Conservation (phyloP, 2,888 invertebrate genomes). For the Catocala sponsa region DNA sequence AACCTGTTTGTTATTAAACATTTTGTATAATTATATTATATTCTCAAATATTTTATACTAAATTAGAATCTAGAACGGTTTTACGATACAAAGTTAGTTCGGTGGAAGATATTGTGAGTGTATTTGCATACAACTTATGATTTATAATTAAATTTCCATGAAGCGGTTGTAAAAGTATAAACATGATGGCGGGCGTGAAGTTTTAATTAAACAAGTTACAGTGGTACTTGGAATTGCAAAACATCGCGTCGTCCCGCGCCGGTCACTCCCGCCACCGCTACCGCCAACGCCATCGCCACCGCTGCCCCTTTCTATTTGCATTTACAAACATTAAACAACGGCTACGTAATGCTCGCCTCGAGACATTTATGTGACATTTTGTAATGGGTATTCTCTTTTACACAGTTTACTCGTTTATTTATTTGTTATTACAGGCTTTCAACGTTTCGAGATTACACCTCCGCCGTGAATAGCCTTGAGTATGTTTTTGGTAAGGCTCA, state of each 20-base stretch:
- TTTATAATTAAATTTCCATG: constrained; percentile 39
- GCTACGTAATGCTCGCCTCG: constrained; percentile 19
- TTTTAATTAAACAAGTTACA: constrained; percentile 62
- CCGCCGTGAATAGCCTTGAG: too few relatives aligned
- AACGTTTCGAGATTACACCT: too few relatives aligned
- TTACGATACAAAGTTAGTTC: constrained; percentile 1
- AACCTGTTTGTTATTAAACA: constrained; percentile 34
- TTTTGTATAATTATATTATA: constrained; percentile 33
- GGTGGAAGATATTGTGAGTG: constrained; percentile 17
- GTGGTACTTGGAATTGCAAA: constrained; percentile 56
- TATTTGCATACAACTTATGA: constrained; percentile 42
- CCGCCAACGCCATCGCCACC: not conserved
- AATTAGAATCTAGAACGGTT: constrained; percentile 6
- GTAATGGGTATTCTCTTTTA: constrained; percentile 1
- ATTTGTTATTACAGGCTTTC: too few relatives aligned
- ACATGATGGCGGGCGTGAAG: constrained; percentile 42
- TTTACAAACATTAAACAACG: constrained; percentile 18
- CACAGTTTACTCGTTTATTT: not conserved
- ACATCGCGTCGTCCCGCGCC: constrained; percentile 19
- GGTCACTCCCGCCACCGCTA: constrained; percentile 1
- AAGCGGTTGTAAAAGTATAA: constrained; percentile 41
- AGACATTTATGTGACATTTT: constrained; percentile 6
- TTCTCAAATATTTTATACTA: constrained; percentile 19
- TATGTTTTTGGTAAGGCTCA: too few relatives aligned
- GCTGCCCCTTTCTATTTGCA: constrained; percentile 32